phyloP scores from a whole-genome alignment of 1,140 invertebrate genomes.

The Caenorhabditis inopinata region DNA sequence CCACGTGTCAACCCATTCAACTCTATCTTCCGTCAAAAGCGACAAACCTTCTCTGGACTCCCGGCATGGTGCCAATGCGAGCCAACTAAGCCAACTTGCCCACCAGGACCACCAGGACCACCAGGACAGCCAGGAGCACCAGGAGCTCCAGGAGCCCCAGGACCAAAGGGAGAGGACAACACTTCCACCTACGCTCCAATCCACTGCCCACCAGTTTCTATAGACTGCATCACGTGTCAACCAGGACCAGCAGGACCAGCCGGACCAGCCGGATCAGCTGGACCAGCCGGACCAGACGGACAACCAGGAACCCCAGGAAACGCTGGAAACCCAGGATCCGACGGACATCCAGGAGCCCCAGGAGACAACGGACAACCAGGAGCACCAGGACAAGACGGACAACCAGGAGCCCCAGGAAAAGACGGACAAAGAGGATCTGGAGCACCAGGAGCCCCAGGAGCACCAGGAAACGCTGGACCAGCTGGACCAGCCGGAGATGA shows the following conservation, averaged over 20 bases:
- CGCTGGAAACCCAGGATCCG: conserved; percentile 38
- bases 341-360: conserved; percentile 33
- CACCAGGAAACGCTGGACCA: conserved; percentile 39
- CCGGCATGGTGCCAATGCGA: conserved; percentile 50
- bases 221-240: conserved; percentile 47
- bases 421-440: conserved; percentile 37
- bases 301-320: conserved; percentile 42
- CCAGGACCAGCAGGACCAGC: conserved; percentile 44
- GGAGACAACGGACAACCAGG: conserved; percentile 30
- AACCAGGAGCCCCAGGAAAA: conserved; percentile 39
- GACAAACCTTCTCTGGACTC: conserved; percentile 40
- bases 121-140: conserved; percentile 46
- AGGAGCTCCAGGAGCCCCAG: conserved; percentile 45
- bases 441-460: conserved; percentile 35
- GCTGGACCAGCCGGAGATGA: conserved; percentile 41
- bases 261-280: conserved; percentile 43
- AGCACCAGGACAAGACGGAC: conserved; percentile 40
- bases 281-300: conserved; percentile 40
- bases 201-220: conserved; percentile 33
- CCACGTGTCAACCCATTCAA: conserved; percentile 49
- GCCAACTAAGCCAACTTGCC: conserved; percentile 44
- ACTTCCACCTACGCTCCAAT: conserved; percentile 45
- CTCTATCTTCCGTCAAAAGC: conserved; percentile 50
- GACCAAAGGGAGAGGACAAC: conserved; percentile 49
- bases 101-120: conserved; percentile 53